Base-by-base conservation (phyloP, 2,113 vertebrate species). In the Protobothrops flavoviridis region DNA sequence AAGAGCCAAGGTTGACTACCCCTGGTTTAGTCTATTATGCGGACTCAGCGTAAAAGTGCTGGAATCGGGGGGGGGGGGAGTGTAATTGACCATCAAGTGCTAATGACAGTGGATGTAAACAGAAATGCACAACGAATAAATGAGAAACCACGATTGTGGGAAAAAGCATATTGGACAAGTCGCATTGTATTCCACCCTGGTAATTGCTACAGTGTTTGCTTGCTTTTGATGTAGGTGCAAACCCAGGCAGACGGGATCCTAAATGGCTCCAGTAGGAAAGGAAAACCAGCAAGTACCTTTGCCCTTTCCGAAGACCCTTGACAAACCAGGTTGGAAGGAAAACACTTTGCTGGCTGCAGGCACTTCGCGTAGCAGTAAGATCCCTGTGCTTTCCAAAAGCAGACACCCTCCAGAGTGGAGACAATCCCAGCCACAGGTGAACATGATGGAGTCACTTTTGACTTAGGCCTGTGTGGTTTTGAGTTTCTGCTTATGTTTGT, bases 281-380 rank as follows among this genome's bases (percentile, higher is more conserved):
- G 74, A 92, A n/a, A 91, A 91, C 6, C 24, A 24, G 7, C 74
- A 4, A 85, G 45, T 21, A 5, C n/a, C 5, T 3, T 13, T 45
- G 21, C 13, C 53, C n/a, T 43, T 64, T 64, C n/a, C 21, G 0
- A 53, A 53, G 29, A 56, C 92, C 0, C 87, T 88, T n/a, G 29
- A 94, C 10, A 53, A 90, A 15, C 45, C 93, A 85, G 23, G 39
- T 55, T n/a, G 0, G 45, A 91, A 59, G 64, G 95, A 95, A 87
- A 94, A 96, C 12, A 48, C 6, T 56, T 29, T 61, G 2, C 45
- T 6, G 50, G 13, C 53, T 56, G 43, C 91, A 88, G 48, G 93
- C 88, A 61, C 94, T 48, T 95, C 93, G 53, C 94, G 93, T 5
- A 94, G 93, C 88, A 97, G 97, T 94, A 97, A 95, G 95, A 97